Evolutionary conservation across 2,888 invertebrate species (phyloP).

Genomic region (Siphonodentalium dalli): DNA sequence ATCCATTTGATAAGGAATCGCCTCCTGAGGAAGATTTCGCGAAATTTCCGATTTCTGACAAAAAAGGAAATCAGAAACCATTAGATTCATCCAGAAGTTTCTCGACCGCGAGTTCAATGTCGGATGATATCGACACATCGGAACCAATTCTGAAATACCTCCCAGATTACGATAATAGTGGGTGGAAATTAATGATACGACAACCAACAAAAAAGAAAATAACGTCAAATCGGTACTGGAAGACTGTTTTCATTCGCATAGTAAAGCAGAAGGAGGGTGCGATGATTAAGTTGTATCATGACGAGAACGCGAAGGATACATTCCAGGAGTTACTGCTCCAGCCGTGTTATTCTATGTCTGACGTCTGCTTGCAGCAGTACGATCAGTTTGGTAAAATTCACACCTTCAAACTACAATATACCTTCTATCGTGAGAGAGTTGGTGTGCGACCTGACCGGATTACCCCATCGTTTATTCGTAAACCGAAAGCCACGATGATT

Average conservation of each 20-base stretch:
- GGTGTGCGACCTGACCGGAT: conserved; percentile 70
- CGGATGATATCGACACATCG: conserved; percentile 45
- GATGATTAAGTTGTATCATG: conserved; percentile 81
- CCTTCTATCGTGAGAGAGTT: conserved; percentile 97
- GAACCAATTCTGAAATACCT: conserved; percentile 83
- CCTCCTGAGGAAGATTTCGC: conserved; percentile 62
- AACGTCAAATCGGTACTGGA: conserved; percentile 82
- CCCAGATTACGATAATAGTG: conserved; percentile 78
- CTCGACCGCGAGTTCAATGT: conserved; percentile 41
- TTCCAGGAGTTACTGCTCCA: conserved; percentile 94
- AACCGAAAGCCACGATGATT: conserved; percentile 65
- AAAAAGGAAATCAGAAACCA: conserved; percentile 32
- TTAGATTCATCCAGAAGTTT: conserved; percentile 27
- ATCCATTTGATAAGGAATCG: conserved; percentile 64
- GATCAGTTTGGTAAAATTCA: conserved; percentile 99
- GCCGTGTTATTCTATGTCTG: conserved; percentile 94
- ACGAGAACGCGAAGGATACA: conserved; percentile 84
- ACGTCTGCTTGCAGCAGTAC: conserved; percentile 80
- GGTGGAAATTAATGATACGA: conserved; percentile 95
- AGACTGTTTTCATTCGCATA: conserved; percentile 89
- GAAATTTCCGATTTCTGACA: conserved; percentile 52
- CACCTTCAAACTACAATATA: conserved; percentile 95
- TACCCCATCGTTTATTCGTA: conserved; percentile 61
- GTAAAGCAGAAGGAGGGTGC: conserved; percentile 77
- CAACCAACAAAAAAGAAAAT: conserved; percentile 70